Evolutionary conservation across 2,888 invertebrate species (phyloP).

Genomic region (Pterostichus madidus): DNA sequence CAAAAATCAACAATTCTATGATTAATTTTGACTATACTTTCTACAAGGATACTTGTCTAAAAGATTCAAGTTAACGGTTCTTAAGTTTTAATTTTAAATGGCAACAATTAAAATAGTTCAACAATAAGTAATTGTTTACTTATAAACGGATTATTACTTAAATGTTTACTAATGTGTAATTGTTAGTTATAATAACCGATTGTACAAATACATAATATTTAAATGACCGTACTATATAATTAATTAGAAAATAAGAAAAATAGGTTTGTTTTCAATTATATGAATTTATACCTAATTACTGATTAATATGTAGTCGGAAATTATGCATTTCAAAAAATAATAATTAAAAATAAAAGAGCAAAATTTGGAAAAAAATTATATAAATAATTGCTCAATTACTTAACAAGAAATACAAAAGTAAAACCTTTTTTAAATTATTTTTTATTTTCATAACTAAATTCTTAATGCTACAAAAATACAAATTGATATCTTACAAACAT

Average conservation of each 20-base stretch:
- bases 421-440: constrained; percentile 54
- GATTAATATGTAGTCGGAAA: constrained; percentile 1
- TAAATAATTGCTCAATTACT: constrained; percentile 40
- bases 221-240: constrained; percentile 9
- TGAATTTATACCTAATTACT: constrained; percentile 19
- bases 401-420: constrained; percentile 66
- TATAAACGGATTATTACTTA: not conserved
- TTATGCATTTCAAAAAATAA: constrained; percentile 14
- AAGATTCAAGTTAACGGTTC: constrained; percentile 47
- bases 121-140: constrained; percentile 31
- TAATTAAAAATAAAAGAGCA: constrained; percentile 53
- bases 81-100: not conserved
- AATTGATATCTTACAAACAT: constrained; percentile 57
- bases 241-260: constrained; percentile 22
- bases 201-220: not conserved
- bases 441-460: constrained; percentile 66
- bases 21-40: constrained; percentile 22
- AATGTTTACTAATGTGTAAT: constrained; percentile 26
- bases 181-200: constrained; percentile 7
- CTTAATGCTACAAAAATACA: constrained; percentile 60
- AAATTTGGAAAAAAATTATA: constrained; percentile 59
- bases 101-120: constrained; percentile 32
- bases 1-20: not conserved
- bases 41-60: constrained; percentile 36
- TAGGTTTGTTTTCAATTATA: constrained; percentile 1